Evolutionary conservation across 2,888 invertebrate genomes (phyloP).

Genomic region (Lasioglossum marginatum): DNA sequence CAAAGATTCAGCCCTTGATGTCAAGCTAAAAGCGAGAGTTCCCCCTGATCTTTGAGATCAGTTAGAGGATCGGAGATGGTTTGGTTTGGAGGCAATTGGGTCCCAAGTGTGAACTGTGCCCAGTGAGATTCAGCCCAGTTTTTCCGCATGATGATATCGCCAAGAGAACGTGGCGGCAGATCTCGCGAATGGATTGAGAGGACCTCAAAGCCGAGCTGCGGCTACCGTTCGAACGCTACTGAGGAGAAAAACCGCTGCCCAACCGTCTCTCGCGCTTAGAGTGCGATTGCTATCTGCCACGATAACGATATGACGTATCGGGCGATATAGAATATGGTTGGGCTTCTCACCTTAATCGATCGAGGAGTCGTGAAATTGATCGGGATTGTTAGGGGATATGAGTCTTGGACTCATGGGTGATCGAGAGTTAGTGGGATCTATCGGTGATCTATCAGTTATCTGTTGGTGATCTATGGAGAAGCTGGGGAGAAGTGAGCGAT

Average conservation of each 20-base stretch:
- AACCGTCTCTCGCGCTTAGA: conserved; percentile 21
- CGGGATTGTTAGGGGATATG: background rate
- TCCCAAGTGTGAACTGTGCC: background rate
- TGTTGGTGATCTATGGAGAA: background rate
- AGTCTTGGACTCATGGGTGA: background rate
- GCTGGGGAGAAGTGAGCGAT: background rate
- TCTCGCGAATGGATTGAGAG: background rate
- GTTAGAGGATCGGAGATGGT: background rate
- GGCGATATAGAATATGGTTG: conserved; percentile 22
- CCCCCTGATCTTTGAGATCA: background rate
- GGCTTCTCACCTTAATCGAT: conserved; percentile 4
- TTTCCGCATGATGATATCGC: background rate
- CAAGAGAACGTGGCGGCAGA: background rate
- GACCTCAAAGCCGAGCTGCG: background rate
- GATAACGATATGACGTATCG: conserved; percentile 71
- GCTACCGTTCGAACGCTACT: conserved; percentile 51
- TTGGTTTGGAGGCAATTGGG: background rate
- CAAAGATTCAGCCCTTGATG: background rate
- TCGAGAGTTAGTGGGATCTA: background rate
- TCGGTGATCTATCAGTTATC: background rate
- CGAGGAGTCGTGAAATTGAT: conserved; percentile 21
- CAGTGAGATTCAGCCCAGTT: background rate
- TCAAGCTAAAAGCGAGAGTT: background rate
- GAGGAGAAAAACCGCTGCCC: conserved; percentile 24
- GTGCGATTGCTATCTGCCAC: conserved; percentile 61